These are phyloP conservation scores for Molossus molossus DNA, from an alignment of 2,797 vertebrate genomes.

Conservation along the genomic window DNA sequence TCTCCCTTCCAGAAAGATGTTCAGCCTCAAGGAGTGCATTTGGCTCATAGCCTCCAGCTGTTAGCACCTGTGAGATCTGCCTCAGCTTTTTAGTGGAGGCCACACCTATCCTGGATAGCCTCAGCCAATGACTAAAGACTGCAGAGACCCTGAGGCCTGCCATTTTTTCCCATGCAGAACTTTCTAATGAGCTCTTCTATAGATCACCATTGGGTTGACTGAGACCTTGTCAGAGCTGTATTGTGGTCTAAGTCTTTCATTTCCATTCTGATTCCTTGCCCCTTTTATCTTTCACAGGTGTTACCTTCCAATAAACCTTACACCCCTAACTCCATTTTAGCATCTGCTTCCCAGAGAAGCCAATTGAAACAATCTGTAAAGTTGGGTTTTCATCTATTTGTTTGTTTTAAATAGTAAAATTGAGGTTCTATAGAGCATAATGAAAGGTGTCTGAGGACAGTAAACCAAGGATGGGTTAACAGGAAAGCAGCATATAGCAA, in stretches of 20 bases:
- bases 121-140: neutral
- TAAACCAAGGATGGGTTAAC: neutral
- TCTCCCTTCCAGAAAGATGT: constrained; percentile 3
- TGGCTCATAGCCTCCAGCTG: neutral
- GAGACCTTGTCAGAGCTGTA: neutral
- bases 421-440: neutral
- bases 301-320: neutral
- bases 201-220: neutral
- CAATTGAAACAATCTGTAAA: neutral
- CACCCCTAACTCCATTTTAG: neutral
- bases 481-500: neutral
- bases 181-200: neutral
- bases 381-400: neutral
- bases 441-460: neutral
- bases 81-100: neutral
- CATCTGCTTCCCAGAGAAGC: constrained; percentile 42
- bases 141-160: neutral
- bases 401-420: neutral
- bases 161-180: neutral
- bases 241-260: neutral
- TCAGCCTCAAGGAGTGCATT: neutral
- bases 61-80: neutral
- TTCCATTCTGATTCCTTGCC: neutral
- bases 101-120: neutral
- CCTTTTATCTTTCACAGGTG: neutral